Evolutionary conservation across 1,140 invertebrate genomes (phyloP), one percentile per base, ranked within the genome.

Genomic region (Drosophila suzukii): DNA sequence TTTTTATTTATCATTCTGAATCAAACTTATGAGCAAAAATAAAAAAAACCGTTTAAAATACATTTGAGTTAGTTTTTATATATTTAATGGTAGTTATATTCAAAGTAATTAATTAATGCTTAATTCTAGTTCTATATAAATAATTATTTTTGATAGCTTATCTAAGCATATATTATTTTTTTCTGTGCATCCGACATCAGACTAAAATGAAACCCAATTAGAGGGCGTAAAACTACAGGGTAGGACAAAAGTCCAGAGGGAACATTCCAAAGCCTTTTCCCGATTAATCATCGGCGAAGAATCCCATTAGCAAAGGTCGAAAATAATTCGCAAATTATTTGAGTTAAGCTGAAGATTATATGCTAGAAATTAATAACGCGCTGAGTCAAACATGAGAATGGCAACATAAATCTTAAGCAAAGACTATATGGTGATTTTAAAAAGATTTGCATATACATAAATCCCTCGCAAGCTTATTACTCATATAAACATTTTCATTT

Each of bases 251-350:
- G 32, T 49, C 43, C 13, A 1, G 4, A 61, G 57, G 27, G 6
- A 39, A 34, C 15, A 4, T 24, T 30, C 13, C 43, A n/a, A 38
- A 38, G 13, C 34, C 6, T 15, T 38, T 49, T 36, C 44, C 32
- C 4, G 62, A 20, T 38, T 62, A 67, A 51, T 67, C 65, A 67
- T 15, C 24, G 46, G 15, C 60, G 0, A 65, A 43, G 65, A 67
- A 67, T 67, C 36, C 65, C 65, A 67, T 67, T 67, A 67, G 65
- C 60, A 65, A 66, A 67, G 65, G 60, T 67, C 30, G 27, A 49
- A 65, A 51, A 67, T 65, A 65, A 65, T 67, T 65, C 60, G 65
- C 60, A 67, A 67, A 65, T 67, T 36, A 43, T 67, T 41, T 67
- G 61, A 8, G 44, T 65, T 67, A 44, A 67, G 46, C 65, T 41